Evolutionary conservation across 2,888 invertebrate species (phyloP).

Genomic region (Zaprionus obscuricornis): DNA sequence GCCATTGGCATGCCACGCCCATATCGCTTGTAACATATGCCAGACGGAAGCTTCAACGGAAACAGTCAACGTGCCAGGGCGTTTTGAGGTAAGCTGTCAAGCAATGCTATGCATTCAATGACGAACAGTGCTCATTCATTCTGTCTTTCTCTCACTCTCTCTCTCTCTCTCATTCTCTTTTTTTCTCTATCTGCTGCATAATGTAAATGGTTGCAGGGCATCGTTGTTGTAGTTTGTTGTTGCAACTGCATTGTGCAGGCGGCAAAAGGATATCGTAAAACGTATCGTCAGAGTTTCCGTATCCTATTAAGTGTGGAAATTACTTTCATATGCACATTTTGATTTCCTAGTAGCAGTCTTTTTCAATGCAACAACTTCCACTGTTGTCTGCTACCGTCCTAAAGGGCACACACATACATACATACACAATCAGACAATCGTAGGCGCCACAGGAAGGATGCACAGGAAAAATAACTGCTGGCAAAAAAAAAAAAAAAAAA

Average conservation of each 20-base stretch:
- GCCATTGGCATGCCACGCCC: conserved; percentile 22
- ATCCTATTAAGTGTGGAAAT: conserved; percentile 77
- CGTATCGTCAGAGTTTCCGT: conserved; percentile 72
- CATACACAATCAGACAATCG: neutral
- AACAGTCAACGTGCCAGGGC: conserved; percentile 59
- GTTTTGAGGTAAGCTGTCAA: conserved; percentile 37
- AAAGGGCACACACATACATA: conserved; percentile 7
- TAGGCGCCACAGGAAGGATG: conserved; percentile 6
- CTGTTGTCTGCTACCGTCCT: conserved; percentile 24
- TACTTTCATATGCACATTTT: conserved; percentile 78
- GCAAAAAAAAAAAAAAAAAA: too few species aligned
- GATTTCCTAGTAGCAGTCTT: conserved; percentile 65
- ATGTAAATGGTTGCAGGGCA: conserved; percentile 60
- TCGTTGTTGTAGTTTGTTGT: conserved; percentile 49
- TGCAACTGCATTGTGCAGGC: conserved; percentile 29
- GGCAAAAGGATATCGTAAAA: conserved; percentile 67
- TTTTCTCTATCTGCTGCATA: conserved; percentile 29
- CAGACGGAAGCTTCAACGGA: conserved; percentile 63
- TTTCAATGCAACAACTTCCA: conserved; percentile 36
- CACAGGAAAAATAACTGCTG: conserved; percentile 34
- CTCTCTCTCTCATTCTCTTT: neutral
- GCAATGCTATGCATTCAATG: conserved; percentile 53
- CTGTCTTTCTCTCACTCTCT: neutral
- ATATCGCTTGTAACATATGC: conserved; percentile 43
- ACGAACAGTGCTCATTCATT: conserved; percentile 32